Evolutionary conservation across 2,113 vertebrate genomes (phyloP).

Genomic region (Phalacrocorax aristotelis): DNA sequence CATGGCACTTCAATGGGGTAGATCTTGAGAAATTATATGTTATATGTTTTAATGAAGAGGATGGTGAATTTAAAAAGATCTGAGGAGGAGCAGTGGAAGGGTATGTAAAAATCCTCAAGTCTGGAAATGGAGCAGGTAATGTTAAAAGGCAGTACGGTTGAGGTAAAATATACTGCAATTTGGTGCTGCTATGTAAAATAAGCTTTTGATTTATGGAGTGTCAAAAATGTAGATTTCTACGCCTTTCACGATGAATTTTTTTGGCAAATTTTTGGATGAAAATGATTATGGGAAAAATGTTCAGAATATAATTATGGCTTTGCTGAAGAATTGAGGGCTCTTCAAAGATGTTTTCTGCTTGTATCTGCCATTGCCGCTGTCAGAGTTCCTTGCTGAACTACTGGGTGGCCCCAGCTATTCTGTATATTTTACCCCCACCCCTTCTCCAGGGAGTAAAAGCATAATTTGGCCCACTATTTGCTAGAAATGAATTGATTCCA

Average conservation of each 20-base stretch:
- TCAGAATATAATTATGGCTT: constrained; percentile 65
- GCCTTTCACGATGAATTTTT: constrained; percentile 78
- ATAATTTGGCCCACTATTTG: constrained; percentile 31
- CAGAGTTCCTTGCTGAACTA: neutral
- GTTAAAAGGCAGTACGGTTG: constrained; percentile 24
- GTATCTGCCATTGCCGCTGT: constrained; percentile 39
- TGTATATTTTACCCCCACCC: constrained; percentile 43
- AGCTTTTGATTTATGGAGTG: constrained; percentile 83
- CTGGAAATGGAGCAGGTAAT: constrained; percentile 54
- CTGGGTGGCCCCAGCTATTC: constrained; percentile 61
- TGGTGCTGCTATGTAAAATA: constrained; percentile 78
- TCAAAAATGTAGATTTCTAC: constrained; percentile 80
- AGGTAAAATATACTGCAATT: constrained; percentile 62
- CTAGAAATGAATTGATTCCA: constrained; percentile 45
- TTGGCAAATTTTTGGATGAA: constrained; percentile 79
- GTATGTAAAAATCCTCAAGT: neutral
- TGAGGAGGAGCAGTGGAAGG: neutral
- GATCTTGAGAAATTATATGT: neutral
- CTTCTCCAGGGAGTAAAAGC: constrained; percentile 27
- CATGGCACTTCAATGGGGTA: neutral
- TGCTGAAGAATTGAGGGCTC: constrained; percentile 40
- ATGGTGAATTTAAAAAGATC: neutral
- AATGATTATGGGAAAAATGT: constrained; percentile 64
- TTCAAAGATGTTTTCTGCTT: constrained; percentile 42
- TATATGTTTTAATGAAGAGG: neutral